Percentiles rank a stretch among this genome's conserved stretches.
These are phyloP conservation scores for Diloba caeruleocephala DNA, from an alignment of 2,888 invertebrate genomes.

Conservation along the genomic window DNA sequence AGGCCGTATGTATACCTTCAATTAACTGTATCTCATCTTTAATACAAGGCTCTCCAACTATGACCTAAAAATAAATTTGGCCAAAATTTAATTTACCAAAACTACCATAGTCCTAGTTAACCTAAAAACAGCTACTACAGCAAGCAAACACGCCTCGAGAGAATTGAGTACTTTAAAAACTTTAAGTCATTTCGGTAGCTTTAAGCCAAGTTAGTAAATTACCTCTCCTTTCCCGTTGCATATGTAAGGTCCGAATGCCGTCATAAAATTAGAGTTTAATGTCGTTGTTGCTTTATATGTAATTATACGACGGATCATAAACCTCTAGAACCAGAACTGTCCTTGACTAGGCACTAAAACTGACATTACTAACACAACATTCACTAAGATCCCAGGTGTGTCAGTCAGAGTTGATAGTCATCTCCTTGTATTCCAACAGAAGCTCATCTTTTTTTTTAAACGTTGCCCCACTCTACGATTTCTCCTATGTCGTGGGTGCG, in stretches of 20 bases:
- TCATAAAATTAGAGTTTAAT: slow-evolving; percentile 17
- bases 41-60: slow-evolving; percentile 7
- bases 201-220: slow-evolving; percentile 8
- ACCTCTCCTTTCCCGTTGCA: slow-evolving; percentile 18
- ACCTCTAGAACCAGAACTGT: slow-evolving; percentile 3
- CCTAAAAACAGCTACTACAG: slow-evolving; percentile 12
- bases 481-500: too few species aligned
- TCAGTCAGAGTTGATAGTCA: too few species aligned
- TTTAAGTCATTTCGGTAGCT: slow-evolving; percentile 21
- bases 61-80: slow-evolving; percentile 26
- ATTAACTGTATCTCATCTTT: not conserved
- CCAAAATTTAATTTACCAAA: slow-evolving; percentile 19
- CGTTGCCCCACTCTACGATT: too few species aligned
- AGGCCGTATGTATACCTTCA: too few species aligned
- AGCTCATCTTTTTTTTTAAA: too few species aligned
- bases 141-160: slow-evolving; percentile 13
- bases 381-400: slow-evolving; percentile 5
- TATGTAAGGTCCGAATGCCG: slow-evolving; percentile 13
- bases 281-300: slow-evolving; percentile 6
- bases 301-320: slow-evolving; percentile 21
- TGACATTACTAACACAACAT: slow-evolving; percentile 5
- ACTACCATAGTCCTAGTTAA: slow-evolving; percentile 25
- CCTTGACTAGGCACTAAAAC: slow-evolving; percentile 14
- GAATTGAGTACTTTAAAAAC: slow-evolving; percentile 29
- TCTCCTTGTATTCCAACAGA: too few species aligned